A percentile compares a stretch with the other conserved stretches of the same genome.
Conservation (phyloP, 2,113 vertebrate genomes). For the Daboia siamensis region DNA sequence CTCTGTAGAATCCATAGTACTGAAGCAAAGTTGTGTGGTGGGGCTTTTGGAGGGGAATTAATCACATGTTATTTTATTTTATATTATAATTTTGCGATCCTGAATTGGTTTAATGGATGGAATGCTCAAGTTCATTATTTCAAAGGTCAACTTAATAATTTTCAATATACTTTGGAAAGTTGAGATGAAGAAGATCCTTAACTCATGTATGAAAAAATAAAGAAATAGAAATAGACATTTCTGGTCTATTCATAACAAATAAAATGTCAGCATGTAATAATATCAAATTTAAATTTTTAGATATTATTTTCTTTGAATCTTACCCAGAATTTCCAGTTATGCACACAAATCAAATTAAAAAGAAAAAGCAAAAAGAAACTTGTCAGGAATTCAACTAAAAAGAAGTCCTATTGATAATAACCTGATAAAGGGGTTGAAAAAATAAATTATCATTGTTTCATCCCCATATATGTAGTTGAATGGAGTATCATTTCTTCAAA, state of each 20-base stretch:
- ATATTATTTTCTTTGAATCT: not conserved
- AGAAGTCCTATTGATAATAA: not conserved
- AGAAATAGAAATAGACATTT: not conserved
- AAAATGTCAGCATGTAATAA: not conserved
- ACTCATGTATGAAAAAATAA: not conserved
- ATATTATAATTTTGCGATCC: not conserved
- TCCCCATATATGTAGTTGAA: not conserved
- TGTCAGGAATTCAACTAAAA: not conserved
- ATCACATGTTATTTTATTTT: not conserved
- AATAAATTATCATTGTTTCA: not conserved
- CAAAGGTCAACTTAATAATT: not conserved
- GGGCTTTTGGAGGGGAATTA: not conserved
- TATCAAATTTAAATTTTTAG: not conserved
- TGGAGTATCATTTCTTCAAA: not conserved
- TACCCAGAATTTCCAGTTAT: not conserved
- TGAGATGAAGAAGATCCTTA: not conserved
- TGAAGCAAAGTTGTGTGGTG: not conserved
- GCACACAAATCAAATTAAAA: not conserved
- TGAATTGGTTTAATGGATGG: not conserved
- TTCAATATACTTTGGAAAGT: not conserved
- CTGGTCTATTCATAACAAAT: not conserved
- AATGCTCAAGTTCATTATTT: not conserved
- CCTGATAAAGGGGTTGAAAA: not conserved
- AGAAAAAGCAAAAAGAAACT: not conserved
- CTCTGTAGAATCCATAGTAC: not conserved